Evolutionary conservation across 35 echinoderm and acorn worm species (phyloP).

Genomic region (Chiridota heheva): DNA sequence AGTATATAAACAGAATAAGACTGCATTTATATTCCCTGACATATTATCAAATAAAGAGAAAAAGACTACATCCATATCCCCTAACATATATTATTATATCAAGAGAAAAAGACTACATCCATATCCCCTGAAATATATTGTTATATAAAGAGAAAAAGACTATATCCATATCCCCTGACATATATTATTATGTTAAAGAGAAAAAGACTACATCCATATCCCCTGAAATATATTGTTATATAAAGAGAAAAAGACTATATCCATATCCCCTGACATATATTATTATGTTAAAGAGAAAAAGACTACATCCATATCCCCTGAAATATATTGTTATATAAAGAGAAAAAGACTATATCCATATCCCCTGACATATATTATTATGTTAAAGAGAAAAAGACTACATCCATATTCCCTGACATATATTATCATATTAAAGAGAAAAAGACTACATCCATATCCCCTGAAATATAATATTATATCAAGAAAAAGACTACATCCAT

Average conservation of each 20-base stretch:
- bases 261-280: background rate
- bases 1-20: background rate
- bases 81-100: background rate
- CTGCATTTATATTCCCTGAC: background rate
- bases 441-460: background rate
- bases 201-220: background rate
- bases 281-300: background rate
- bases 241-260: background rate
- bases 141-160: background rate
- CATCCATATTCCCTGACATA: background rate
- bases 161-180: background rate
- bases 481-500: background rate
- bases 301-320: background rate
- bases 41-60: background rate
- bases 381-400: background rate
- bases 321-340: background rate
- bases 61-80: background rate
- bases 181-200: background rate
- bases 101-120: background rate
- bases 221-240: background rate
- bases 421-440: background rate
- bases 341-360: background rate
- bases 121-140: too few species aligned
- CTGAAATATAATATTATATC: background rate
- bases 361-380: too few species aligned